A percentile compares a stretch with the other conserved stretches of the same genome.
Conservation (phyloP, 1,140 invertebrate species). For the Neodiprion lecontei region DNA sequence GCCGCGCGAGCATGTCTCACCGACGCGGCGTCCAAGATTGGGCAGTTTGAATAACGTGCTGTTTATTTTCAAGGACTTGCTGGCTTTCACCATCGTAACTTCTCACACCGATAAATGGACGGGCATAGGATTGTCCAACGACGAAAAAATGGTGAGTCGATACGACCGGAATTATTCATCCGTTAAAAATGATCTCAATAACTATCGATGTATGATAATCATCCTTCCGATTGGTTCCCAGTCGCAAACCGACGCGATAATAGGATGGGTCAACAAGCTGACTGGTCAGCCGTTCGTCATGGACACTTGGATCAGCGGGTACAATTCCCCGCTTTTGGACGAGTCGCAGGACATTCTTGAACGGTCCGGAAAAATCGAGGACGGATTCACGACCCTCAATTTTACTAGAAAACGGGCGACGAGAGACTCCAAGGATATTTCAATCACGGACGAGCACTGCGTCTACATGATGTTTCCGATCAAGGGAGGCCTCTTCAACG, state of each 20-base stretch:
- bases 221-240: conserved; percentile 46
- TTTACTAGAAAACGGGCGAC: conserved; percentile 83
- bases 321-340: conserved; percentile 79
- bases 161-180: conserved; percentile 19
- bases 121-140: conserved; percentile 90
- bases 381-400: conserved; percentile 80
- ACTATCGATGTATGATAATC: background rate
- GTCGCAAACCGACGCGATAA: conserved; percentile 82
- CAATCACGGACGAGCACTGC: conserved; percentile 84
- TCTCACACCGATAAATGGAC: conserved; percentile 87
- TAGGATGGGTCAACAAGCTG: conserved; percentile 85
- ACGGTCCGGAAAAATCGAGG: conserved; percentile 70
- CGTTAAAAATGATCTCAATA: background rate
- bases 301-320: conserved; percentile 87
- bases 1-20: conserved; percentile 13
- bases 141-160: conserved; percentile 79
- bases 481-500: conserved; percentile 82
- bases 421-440: conserved; percentile 78
- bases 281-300: conserved; percentile 81
- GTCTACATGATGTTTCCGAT: conserved; percentile 89
- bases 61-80: conserved; percentile 68
- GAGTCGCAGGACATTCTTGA: conserved; percentile 78
- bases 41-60: background rate
- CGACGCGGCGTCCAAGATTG: background rate
- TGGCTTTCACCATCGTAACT: conserved; percentile 88